Percentiles rank a stretch among this genome's conserved stretches.
Evolutionary conservation across 2,113 vertebrate species (phyloP).

Genomic region (Hippocampus abdominalis): DNA sequence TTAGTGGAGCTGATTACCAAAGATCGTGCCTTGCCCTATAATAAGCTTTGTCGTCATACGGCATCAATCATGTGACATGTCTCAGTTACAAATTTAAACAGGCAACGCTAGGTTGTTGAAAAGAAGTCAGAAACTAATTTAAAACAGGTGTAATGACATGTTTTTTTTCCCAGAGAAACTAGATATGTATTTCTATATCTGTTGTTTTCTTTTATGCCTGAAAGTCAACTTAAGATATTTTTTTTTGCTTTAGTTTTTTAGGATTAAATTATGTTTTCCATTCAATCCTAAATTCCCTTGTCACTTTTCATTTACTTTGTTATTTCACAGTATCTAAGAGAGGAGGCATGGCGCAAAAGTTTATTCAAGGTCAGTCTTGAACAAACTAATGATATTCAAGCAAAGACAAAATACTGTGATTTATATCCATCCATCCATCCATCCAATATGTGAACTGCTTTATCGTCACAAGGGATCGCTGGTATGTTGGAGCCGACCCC

Average conservation of each 20-base stretch:
- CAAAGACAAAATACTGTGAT: background rate
- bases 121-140: background rate
- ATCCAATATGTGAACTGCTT: too few species aligned
- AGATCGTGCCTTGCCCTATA: background rate
- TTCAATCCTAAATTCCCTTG: constrained; percentile 1
- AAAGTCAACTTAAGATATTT: too few species aligned
- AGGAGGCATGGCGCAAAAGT: background rate
- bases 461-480: too few species aligned
- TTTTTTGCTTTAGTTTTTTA: too few species aligned
- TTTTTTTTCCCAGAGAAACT: too few species aligned
- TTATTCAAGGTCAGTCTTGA: background rate
- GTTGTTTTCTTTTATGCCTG: background rate
- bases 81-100: constrained; percentile 4
- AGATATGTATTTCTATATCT: background rate
- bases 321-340: background rate
- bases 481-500: too few species aligned
- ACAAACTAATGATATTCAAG: background rate
- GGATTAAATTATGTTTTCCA: background rate
- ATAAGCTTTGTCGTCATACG: background rate
- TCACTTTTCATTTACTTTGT: background rate
- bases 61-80: constrained; percentile 2
- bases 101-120: background rate
- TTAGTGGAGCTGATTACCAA: background rate
- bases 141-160: background rate
- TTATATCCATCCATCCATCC: too few species aligned